Evolutionary conservation across 2,797 vertebrate genomes (phyloP).

Genomic region (Rhadinocentrus ornatus): DNA sequence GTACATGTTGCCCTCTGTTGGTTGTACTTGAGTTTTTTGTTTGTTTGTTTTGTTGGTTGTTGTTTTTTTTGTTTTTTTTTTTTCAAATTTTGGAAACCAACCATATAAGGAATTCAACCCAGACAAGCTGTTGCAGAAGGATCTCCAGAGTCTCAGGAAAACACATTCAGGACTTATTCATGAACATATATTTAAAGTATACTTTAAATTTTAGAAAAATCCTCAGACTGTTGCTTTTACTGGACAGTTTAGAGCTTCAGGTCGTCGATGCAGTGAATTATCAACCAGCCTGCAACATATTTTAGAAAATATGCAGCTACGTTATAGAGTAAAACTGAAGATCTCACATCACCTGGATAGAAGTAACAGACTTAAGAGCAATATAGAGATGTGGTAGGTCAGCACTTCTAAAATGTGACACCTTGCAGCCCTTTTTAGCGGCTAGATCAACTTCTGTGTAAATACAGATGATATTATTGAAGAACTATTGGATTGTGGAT

Average conservation of each 20-base stretch:
- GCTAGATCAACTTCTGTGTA: slow-evolving; percentile 8
- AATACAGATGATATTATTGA: slow-evolving; percentile 13
- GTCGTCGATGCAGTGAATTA: slow-evolving; percentile 1
- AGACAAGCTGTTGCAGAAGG: slow-evolving; percentile 11
- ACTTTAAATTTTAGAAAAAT: neutral
- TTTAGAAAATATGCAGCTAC: slow-evolving; percentile 26
- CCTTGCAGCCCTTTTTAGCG: slow-evolving; percentile 37
- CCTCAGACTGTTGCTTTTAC: neutral
- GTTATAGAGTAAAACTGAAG: slow-evolving; percentile 17
- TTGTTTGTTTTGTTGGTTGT: too few species aligned
- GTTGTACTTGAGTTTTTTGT: slow-evolving; percentile 27
- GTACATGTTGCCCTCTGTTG: slow-evolving; percentile 11
- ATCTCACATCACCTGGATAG: slow-evolving; percentile 25
- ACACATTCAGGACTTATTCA: slow-evolving; percentile 35
- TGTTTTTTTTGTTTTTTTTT: slow-evolving; percentile 29
- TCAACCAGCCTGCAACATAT: neutral
- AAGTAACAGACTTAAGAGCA: slow-evolving; percentile 25
- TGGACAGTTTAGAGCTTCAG: neutral
- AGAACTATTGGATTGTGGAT: slow-evolving; percentile 11
- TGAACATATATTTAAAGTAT: slow-evolving; percentile 8
- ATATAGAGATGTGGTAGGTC: slow-evolving; percentile 33
- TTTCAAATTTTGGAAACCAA: slow-evolving; percentile 33
- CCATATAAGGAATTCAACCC: slow-evolving; percentile 24
- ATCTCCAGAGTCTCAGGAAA: slow-evolving; percentile 63
- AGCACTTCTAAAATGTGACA: slow-evolving; percentile 33